Percentiles rank a stretch among this genome's conserved stretches.
These are phyloP conservation scores for Chrysolina oricalcia DNA, from an alignment of 2,888 invertebrate species.

Conservation along the genomic window DNA sequence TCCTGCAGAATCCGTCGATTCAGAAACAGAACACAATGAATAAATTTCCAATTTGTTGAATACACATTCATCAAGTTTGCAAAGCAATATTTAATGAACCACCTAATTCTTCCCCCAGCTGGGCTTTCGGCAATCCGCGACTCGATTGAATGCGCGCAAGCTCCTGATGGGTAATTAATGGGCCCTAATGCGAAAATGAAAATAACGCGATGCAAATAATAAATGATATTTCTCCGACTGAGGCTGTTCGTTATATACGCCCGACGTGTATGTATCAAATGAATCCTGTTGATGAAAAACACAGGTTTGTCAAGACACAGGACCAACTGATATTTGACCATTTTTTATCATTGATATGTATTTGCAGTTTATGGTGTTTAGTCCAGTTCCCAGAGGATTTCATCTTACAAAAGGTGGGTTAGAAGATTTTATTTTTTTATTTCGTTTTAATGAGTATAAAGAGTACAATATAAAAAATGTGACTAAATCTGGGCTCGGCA, in stretches of 20 bases:
- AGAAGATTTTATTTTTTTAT: too few relatives aligned
- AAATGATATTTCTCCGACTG: conserved; percentile 7
- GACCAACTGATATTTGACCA: too few relatives aligned
- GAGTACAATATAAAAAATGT: too few relatives aligned
- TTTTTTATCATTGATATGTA: too few relatives aligned
- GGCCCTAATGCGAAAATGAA: conserved; percentile 23
- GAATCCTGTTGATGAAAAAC: not conserved
- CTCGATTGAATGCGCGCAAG: conserved; percentile 5
- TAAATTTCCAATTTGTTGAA: not conserved
- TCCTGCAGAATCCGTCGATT: not conserved
- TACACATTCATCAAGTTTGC: not conserved
- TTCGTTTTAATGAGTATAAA: too few relatives aligned
- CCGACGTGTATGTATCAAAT: not conserved
- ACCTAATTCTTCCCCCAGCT: not conserved
- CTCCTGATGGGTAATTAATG: conserved; percentile 25
- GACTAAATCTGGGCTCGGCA: too few relatives aligned
- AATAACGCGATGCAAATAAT: conserved; percentile 11
- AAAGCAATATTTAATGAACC: not conserved
- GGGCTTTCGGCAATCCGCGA: not conserved
- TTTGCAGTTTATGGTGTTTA: too few relatives aligned
- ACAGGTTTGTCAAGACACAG: too few relatives aligned
- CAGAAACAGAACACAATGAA: not conserved
- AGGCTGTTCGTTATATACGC: not conserved
- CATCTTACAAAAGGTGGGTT: too few relatives aligned
- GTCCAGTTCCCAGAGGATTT: too few relatives aligned